These are phyloP conservation scores for Drymonia ruficornis DNA, from an alignment of 2,888 invertebrate species.

Conservation along the genomic window DNA sequence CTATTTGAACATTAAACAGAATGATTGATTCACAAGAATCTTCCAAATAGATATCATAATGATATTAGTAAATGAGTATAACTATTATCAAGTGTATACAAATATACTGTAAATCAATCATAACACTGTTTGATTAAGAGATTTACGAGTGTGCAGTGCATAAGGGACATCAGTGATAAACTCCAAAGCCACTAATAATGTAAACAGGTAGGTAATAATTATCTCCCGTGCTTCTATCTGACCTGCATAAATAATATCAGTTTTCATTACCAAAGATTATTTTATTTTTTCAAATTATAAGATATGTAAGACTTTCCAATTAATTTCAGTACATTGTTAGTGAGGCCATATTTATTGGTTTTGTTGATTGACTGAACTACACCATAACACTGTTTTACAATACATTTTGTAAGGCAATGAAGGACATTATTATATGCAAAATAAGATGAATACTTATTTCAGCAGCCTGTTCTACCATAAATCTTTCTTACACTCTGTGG, in stretches of 20 bases:
- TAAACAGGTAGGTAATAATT: constrained; percentile 39
- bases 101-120: constrained; percentile 6
- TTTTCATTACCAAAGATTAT: constrained; percentile 22
- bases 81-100: neutral
- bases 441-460: too few relatives aligned
- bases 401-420: too few relatives aligned
- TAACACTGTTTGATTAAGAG: constrained; percentile 17
- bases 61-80: neutral
- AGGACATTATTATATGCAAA: too few relatives aligned
- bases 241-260: constrained; percentile 27
- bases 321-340: too few relatives aligned
- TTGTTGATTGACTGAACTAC: neutral
- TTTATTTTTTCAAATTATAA: neutral
- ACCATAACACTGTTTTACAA: too few relatives aligned
- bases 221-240: constrained; percentile 27
- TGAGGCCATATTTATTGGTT: too few relatives aligned
- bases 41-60: constrained; percentile 3
- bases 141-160: constrained; percentile 26
- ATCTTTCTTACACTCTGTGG: too few relatives aligned
- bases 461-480: too few relatives aligned
- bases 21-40: constrained; percentile 6
- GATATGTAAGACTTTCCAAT: too few relatives aligned
- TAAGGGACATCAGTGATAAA: constrained; percentile 14
- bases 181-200: constrained; percentile 17
- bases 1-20: neutral